A percentile compares a stretch with the other conserved stretches of the same genome.
phyloP scores from a whole-genome alignment of 2,797 vertebrate species.

The Lindbergichthys nudifrons region DNA sequence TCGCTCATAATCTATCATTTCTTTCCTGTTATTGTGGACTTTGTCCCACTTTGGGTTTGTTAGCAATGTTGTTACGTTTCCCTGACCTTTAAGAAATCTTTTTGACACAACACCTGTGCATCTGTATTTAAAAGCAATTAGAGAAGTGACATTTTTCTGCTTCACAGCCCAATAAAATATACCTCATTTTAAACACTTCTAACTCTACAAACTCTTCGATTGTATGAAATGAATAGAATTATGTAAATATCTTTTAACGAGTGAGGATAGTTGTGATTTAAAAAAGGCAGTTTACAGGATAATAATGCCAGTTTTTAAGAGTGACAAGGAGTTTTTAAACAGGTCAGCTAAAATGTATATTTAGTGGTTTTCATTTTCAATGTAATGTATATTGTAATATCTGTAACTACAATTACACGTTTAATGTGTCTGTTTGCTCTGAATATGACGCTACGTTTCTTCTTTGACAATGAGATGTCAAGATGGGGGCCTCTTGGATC shows the following conservation, averaged over 20 bases:
- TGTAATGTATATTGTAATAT: background rate
- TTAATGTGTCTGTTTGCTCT: background rate
- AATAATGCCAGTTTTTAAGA: background rate
- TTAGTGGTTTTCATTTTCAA: background rate
- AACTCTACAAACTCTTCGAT: background rate
- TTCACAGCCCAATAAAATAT: background rate
- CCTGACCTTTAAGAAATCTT: too few relatives aligned
- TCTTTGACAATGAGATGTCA: constrained; percentile 13
- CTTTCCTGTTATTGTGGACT: too few relatives aligned
- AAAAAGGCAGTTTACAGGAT: background rate
- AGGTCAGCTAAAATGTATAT: background rate
- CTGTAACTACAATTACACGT: background rate
- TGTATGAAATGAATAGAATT: background rate
- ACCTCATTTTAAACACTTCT: background rate
- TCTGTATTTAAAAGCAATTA: too few relatives aligned
- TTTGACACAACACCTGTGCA: too few relatives aligned
- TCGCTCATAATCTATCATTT: too few relatives aligned
- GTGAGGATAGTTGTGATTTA: background rate
- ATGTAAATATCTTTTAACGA: background rate
- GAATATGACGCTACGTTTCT: constrained; percentile 3
- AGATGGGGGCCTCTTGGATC: constrained; percentile 48
- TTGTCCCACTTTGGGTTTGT: too few relatives aligned
- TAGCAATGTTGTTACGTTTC: too few relatives aligned
- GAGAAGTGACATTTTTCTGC: background rate
- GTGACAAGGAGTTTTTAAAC: too few relatives aligned